Conservation (phyloP, 2,888 invertebrate genomes). For the Melieria omissa region DNA sequence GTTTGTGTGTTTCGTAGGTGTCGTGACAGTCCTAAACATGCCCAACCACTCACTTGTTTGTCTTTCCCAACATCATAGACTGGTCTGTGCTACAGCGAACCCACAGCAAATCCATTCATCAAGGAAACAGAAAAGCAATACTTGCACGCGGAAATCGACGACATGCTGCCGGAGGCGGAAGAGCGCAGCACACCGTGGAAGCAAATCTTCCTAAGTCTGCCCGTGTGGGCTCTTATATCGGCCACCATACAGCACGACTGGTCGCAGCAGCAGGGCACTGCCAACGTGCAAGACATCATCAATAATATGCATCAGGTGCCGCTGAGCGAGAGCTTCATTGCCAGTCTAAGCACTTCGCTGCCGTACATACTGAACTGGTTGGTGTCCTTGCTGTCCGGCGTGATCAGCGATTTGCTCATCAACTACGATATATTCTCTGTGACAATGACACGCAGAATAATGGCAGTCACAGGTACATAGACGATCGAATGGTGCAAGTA, state of each 20-base stretch:
- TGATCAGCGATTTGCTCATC: slow-evolving; percentile 74
- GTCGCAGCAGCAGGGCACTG: slow-evolving; percentile 71
- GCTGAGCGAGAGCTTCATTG: slow-evolving; percentile 68
- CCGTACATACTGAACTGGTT: slow-evolving; percentile 72
- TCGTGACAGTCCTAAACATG: slow-evolving; percentile 67
- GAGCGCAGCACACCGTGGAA: slow-evolving; percentile 75
- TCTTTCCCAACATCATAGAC: slow-evolving; percentile 74
- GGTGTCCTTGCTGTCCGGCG: slow-evolving; percentile 70
- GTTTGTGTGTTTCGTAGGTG: slow-evolving; percentile 74
- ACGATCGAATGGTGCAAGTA: slow-evolving; percentile 1
- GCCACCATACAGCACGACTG: slow-evolving; percentile 75
- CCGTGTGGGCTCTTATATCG: slow-evolving; percentile 77
- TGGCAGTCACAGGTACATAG: slow-evolving; percentile 73
- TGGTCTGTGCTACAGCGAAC: slow-evolving; percentile 71
- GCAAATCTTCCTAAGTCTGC: slow-evolving; percentile 74
- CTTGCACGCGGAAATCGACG: slow-evolving; percentile 72
- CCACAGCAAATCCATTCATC: slow-evolving; percentile 77
- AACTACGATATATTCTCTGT: slow-evolving; percentile 69
- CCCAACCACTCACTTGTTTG: slow-evolving; percentile 72
- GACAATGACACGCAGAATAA: slow-evolving; percentile 59
- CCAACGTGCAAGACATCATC: slow-evolving; percentile 71
- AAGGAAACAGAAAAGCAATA: slow-evolving; percentile 74
- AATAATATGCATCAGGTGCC: slow-evolving; percentile 69
- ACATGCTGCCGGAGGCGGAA: slow-evolving; percentile 68
- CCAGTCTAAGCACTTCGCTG: slow-evolving; percentile 69